Evolutionary conservation across 2,888 invertebrate species (phyloP), one percentile per base, ranked within the genome.

Genomic region (Trissolcus brochymenae): DNA sequence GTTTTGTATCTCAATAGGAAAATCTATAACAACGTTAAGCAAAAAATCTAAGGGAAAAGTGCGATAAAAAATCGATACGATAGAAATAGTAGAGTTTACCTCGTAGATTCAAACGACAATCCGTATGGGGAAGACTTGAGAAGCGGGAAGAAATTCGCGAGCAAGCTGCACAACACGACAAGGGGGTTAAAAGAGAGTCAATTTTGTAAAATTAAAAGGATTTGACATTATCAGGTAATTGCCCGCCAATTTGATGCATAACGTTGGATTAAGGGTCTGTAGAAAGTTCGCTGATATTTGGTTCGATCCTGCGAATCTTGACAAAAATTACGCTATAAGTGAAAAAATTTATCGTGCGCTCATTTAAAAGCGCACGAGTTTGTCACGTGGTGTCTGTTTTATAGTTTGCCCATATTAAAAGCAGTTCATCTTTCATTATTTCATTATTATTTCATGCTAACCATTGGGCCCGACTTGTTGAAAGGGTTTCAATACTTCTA

Each of bases 41-140:
- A n/a, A n/a, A n/a, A n/a, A n/a, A n/a, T n/a, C n/a, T n/a, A n/a
- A n/a, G n/a, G n/a, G n/a, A n/a, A n/a, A n/a, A n/a, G n/a, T n/a
- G n/a, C n/a, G n/a, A n/a, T n/a, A n/a, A n/a, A n/a, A n/a, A n/a
- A n/a, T n/a, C n/a, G n/a, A n/a, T n/a, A n/a, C n/a, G n/a, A n/a
- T n/a, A n/a, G n/a, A n/a, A n/a, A n/a, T n/a, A n/a, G 21, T 21
- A 41, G 41, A n/a, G 41, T 41, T 41, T 41, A 41, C 41, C 41
- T 41, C 1, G 41, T 41, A 41, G 41, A 41, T 41, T 41, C 41
- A 4, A 4, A 41, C 41, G 41, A 41, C 4, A 41, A 41, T 6
- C 41, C 41, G 41, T 41, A 41, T 6, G 41, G 41, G 41, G 41
- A 41, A 41, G 41, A 6, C 41, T 41, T 41, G 4, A 1, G 41